Evolutionary conservation across 2,888 invertebrate genomes (phyloP).

Genomic region (Heliconius hortense): DNA sequence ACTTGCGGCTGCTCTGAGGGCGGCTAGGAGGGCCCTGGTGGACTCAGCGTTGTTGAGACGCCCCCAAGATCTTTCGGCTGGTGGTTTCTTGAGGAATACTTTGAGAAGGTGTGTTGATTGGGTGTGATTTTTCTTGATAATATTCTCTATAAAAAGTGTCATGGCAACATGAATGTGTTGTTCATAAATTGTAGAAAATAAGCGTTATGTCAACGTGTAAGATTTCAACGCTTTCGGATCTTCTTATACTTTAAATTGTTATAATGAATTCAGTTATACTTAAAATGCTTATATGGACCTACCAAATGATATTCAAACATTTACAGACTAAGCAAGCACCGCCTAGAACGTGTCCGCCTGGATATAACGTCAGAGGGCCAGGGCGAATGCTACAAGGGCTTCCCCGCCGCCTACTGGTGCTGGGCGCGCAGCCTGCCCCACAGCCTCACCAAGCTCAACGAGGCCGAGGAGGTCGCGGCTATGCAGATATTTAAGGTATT

Average conservation of each 20-base stretch:
- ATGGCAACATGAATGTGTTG: too few species aligned
- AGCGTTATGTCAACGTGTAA: too few species aligned
- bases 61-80: slow-evolving; percentile 88
- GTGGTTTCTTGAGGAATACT: slow-evolving; percentile 94
- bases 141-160: too few species aligned
- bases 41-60: slow-evolving; percentile 91
- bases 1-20: slow-evolving; percentile 92
- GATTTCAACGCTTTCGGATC: too few species aligned
- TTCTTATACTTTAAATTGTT: too few species aligned
- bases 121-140: background rate
- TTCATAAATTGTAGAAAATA: too few species aligned
- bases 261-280: too few species aligned
- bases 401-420: slow-evolving; percentile 93
- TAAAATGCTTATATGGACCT: too few species aligned
- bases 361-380: slow-evolving; percentile 83
- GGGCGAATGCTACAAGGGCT: slow-evolving; percentile 93
- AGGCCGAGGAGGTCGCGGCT: slow-evolving; percentile 92
- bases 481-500: slow-evolving; percentile 90
- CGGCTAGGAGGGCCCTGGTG: slow-evolving; percentile 90
- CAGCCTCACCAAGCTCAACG: slow-evolving; percentile 91
- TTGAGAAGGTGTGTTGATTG: slow-evolving; percentile 83
- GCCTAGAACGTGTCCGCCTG: slow-evolving; percentile 86
- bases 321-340: slow-evolving; percentile 87
- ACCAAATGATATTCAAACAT: too few species aligned
- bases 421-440: slow-evolving; percentile 92